Percentiles rank a stretch among this genome's conserved stretches.
Conservation (phyloP, 2,888 invertebrate species). For the Ecdyonurus torrentis region DNA sequence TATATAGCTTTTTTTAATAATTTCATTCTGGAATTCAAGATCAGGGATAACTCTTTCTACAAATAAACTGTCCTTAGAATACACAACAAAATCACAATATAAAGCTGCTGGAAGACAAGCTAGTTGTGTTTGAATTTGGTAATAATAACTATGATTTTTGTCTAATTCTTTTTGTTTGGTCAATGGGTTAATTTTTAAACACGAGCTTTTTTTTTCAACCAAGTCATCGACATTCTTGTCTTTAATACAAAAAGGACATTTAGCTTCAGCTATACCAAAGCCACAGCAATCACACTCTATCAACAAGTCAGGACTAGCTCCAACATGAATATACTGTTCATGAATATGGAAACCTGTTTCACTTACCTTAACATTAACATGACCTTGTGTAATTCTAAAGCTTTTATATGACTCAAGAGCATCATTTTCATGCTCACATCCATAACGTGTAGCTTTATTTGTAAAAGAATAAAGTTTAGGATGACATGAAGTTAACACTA, state of each 20-base stretch:
- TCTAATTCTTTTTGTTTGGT: no score
- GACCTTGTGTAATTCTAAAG: not conserved
- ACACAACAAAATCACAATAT: not conserved
- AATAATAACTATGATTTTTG: not conserved
- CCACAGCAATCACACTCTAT: not conserved
- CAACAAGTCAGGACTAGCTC: not conserved
- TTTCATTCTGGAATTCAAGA: not conserved
- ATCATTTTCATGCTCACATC: not conserved
- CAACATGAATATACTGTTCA: not conserved
- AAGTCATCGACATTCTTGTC: not conserved
- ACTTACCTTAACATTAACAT: not conserved
- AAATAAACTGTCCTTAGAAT: not conserved
- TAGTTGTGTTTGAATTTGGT: not conserved
- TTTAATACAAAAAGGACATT: not conserved
- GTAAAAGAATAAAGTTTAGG: not conserved
- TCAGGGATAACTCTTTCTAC: not conserved
- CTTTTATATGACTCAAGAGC: not conserved
- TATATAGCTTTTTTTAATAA: not conserved
- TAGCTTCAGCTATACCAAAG: not conserved
- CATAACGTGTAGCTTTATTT: not conserved
- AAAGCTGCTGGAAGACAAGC: not conserved
- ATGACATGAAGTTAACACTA: not conserved
- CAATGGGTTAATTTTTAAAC: no score
- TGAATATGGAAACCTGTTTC: not conserved
- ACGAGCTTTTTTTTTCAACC: not conserved